Base-by-base conservation (phyloP, 2,888 invertebrate genomes). In the Nemurella pictetii region DNA sequence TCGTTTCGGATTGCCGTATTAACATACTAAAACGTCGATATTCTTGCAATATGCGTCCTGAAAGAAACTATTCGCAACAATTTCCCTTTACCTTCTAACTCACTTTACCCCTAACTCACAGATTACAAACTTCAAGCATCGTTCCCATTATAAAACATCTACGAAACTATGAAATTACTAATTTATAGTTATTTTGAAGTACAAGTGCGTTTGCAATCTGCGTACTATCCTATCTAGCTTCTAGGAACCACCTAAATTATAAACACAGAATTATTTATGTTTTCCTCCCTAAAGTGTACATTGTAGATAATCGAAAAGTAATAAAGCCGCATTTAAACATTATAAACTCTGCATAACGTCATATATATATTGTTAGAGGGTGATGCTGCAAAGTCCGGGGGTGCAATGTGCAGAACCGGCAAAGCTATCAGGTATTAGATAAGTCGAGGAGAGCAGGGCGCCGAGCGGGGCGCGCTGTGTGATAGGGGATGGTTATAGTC, bases 371-470 rank as follows among this genome's bases (percentile, higher is more conserved):
- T 74, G 82, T 74, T 84, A 83, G 72, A 80, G 84, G 74, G 84
- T 85, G 84, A 85, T n/a, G n/a, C 55, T 20, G 3, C 55, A 3
- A 55, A 55, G 5, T 55, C 15, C 55, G 9, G 55, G 55, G 55
- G 20, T 55, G 85, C 85, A 82, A 86, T 85, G 80, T 83, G 86
- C 55, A 80, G 82, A 83, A 55, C 55, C 55, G 29, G 84, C 74
- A 73, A 29, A 80, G 82, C 82, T 72, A 82, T 82, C 82, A 82
- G 82, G 82, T 82, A 82, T 82, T 82, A 82, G 82, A 82, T 82
- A 82, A 82, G 82, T 82, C 82, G 26, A 9, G 30, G 78, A 75
- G 27, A 15, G 83, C 55, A 29, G 73, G 83, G 72, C 35, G 32
- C 30, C 73, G 27, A 15, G 83, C 55, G 55, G 73, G 83, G 72